Base-by-base conservation (phyloP, 2,797 vertebrate genomes). In the Iguana delicatissima region DNA sequence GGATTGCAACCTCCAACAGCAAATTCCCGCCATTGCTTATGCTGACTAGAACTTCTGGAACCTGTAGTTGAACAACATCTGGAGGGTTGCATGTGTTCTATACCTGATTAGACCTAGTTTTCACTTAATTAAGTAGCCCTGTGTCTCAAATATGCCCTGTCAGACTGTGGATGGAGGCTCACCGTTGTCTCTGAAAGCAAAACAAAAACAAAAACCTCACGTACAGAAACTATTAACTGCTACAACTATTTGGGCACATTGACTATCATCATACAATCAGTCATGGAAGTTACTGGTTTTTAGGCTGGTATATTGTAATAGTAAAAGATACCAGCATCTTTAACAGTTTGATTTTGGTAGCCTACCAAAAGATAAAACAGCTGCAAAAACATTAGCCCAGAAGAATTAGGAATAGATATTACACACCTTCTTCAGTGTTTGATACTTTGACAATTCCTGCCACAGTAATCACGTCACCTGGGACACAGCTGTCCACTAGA, bases 401-500 rank as follows among this genome's bases (percentile, higher is more conserved):
- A 87, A 29, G 89, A 92, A 46, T 85, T 1, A 14, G 4, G 91
- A 73, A 16, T 9, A 85, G 64, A 73, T 67, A 1, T 2, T 29
- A 10, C 20, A 6, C 96, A 99, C 99, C 98, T 94, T 98, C 98
- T 84, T 99, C 99, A 0, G 96, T 95, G 88, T 96, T 99, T 6
- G 97, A 97, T 46, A 99, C 99, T 97, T 99, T 97, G 59, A 99
- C 98, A 57, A 98, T 97, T 26, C 99, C 99, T 0, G 98, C 98
- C 84, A 99, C 90, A 0, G 98, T 99, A 59, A 99, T 98, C 0
- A 97, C 97, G 96, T 99, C 99, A 92, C 99, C 99, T 0, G 99
- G 99, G 26, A 99, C 98, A 89, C 98, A 99, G 96, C 98, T 99
- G 96, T 99, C 99, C 91, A 99, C 99, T 9, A 99, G 98, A 90